These are phyloP conservation scores for Eudemis profundana DNA, from an alignment of 2,888 invertebrate genomes.

Conservation along the genomic window DNA sequence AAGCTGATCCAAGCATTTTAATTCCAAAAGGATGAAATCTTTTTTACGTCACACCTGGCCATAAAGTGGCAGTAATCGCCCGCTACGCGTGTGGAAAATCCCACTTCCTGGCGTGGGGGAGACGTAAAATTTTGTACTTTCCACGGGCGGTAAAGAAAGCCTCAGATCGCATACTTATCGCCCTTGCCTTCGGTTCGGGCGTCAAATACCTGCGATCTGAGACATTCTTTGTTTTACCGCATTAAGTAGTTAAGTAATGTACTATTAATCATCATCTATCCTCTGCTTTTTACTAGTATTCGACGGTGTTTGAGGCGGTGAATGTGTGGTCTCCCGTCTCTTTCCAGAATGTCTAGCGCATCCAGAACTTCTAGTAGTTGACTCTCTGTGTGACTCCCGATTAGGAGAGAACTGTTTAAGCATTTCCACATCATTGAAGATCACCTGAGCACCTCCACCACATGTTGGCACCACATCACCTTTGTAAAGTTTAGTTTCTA, in stretches of 20 bases:
- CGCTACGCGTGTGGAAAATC: too few relatives aligned
- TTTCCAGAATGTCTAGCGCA: conserved; percentile 79
- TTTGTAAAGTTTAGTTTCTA: conserved; percentile 97
- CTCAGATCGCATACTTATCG: too few relatives aligned
- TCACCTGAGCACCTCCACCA: conserved; percentile 97
- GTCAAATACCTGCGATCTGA: too few relatives aligned
- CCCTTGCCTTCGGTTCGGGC: too few relatives aligned
- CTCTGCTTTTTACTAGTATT: conserved; percentile 79
- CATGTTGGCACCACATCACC: conserved; percentile 97
- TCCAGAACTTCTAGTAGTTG: conserved; percentile 56
- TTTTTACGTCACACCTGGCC: too few relatives aligned
- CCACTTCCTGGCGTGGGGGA: too few relatives aligned
- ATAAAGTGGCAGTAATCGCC: too few relatives aligned
- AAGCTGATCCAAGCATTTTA: too few relatives aligned
- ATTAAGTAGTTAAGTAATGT: background rate
- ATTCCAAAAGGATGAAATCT: too few relatives aligned
- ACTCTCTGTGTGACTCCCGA: conserved; percentile 59
- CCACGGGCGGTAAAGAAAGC: too few relatives aligned
- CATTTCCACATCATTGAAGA: conserved; percentile 97
- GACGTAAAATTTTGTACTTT: too few relatives aligned
- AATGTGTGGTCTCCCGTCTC: conserved; percentile 70
- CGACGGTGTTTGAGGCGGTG: conserved; percentile 77
- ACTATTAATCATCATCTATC: conserved; percentile 71
- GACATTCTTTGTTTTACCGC: background rate
- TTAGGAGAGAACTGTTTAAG: conserved; percentile 92